Evolutionary conservation across 2,888 invertebrate genomes (phyloP), one percentile per base, ranked within the genome.

Genomic region (Drosophila monieri): DNA sequence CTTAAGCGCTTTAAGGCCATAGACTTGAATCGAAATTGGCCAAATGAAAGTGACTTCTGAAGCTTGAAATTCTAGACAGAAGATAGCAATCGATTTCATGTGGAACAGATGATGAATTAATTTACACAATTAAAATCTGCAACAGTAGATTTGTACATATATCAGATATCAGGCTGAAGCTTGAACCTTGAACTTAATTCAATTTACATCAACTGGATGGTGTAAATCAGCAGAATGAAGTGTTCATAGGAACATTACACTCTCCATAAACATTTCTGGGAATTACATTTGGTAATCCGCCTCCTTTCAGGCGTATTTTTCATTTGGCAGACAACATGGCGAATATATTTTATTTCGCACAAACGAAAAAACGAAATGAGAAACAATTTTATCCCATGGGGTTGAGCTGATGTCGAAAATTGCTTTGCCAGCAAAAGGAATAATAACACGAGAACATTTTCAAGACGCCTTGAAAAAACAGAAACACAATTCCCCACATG

Each of bases 401-500:
- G 46, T 52, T 44, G 43, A 51, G 72, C 39, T 41, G 49, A 12
- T 30, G 37, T 18, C 39, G 43, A 39, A 71, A 72, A 71, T 62
- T 61, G 73, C 44, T 72, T 54, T 43, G 73, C 64, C 44, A 41
- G 21, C 64, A 53, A 32, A 47, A 46, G 23, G 30, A 57, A 51
- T 15, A 66, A 69, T 58, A 66, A 25, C 43, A 46, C 35, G 43
- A 32, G 43, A 21, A 51, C 53, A 61, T 69, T 48, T 64, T 55
- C 23, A 32, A 46, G 71, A 21, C 37, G 53, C 14, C 25, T 71
- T 71, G 44, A 35, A 49, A 51, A 54, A 61, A 49, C 64, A 69
- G 39, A 35, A 35, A 52, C 49, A 49, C 39, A 41, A 18, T 27
- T n/a, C 30, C 23, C 39, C 39, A 30, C 39, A 27, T 27, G 48